Evolutionary conservation across 2,113 vertebrate genomes (phyloP).

Genomic region (Puntigrus tetrazona): DNA sequence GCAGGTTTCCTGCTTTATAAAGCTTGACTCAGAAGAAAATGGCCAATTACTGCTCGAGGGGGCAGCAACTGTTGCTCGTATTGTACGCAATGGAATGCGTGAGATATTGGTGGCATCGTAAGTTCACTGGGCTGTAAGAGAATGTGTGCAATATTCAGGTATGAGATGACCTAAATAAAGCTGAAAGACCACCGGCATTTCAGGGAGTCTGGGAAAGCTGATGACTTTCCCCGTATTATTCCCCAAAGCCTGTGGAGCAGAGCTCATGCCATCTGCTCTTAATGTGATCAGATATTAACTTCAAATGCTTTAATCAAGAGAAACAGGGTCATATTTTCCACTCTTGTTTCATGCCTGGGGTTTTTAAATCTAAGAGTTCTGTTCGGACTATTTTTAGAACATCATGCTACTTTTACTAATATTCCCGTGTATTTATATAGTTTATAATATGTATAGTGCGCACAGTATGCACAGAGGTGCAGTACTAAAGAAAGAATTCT

Average conservation of each 20-base stretch:
- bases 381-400: not conserved
- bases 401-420: not conserved
- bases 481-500: not conserved
- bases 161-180: slow-evolving; percentile 13
- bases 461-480: not conserved
- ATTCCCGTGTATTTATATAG: not conserved
- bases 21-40: slow-evolving; percentile 36
- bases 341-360: slow-evolving; percentile 22
- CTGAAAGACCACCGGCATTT: slow-evolving; percentile 23
- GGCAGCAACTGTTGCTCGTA: not conserved
- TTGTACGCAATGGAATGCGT: slow-evolving; percentile 3
- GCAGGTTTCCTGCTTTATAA: slow-evolving; percentile 50
- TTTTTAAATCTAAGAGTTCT: not conserved
- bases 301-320: slow-evolving; percentile 52
- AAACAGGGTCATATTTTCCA: slow-evolving; percentile 12
- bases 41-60: slow-evolving; percentile 22
- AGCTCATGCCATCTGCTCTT: slow-evolving; percentile 42
- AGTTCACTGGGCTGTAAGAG: slow-evolving; percentile 13
- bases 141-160: not conserved
- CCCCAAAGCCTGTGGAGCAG: slow-evolving; percentile 44
- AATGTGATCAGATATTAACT: slow-evolving; percentile 52
- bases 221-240: slow-evolving; percentile 48
- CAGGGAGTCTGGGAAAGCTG: not conserved
- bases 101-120: not conserved
- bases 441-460: not conserved